A percentile compares a stretch with the other conserved stretches of the same genome.
These are phyloP conservation scores for Arctopsyche grandis DNA, from an alignment of 1,140 invertebrate species.

Conservation along the genomic window DNA sequence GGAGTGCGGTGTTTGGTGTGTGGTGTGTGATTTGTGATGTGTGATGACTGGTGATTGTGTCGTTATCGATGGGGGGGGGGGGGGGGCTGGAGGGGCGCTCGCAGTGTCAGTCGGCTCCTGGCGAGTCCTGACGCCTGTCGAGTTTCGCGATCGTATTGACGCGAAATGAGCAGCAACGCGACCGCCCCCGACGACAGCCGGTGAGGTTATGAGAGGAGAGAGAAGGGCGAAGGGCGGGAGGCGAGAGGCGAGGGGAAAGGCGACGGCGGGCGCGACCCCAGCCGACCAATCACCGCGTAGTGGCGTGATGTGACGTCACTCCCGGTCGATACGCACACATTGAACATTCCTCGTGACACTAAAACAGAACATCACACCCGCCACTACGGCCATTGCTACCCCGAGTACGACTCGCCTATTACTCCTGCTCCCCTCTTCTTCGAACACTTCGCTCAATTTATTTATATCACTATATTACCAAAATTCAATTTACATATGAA, in stretches of 20 bases:
- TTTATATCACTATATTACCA: too few species aligned
- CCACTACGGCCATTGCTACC: not conserved
- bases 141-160: too few species aligned
- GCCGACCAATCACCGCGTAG: constrained; percentile 14
- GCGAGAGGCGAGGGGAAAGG: not conserved
- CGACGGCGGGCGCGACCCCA: not conserved
- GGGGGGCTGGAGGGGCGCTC: not conserved
- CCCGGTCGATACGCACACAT: constrained; percentile 30
- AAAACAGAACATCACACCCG: not conserved
- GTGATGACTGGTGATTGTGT: too few species aligned
- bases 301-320: constrained; percentile 45
- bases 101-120: not conserved
- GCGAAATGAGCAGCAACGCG: not conserved
- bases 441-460: too few species aligned
- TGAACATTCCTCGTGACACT: not conserved
- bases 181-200: not conserved
- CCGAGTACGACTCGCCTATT: too few species aligned
- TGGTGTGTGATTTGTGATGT: too few species aligned
- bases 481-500: too few species aligned
- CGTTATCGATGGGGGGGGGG: not conserved
- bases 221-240: not conserved
- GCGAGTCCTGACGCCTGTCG: too few species aligned
- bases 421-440: too few species aligned
- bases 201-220: constrained; percentile 18
- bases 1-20: too few species aligned